A percentile compares a stretch with the other conserved stretches of the same genome.
phyloP scores from a whole-genome alignment of 1,140 invertebrate species.

The Aphaenogaster rudis region DNA sequence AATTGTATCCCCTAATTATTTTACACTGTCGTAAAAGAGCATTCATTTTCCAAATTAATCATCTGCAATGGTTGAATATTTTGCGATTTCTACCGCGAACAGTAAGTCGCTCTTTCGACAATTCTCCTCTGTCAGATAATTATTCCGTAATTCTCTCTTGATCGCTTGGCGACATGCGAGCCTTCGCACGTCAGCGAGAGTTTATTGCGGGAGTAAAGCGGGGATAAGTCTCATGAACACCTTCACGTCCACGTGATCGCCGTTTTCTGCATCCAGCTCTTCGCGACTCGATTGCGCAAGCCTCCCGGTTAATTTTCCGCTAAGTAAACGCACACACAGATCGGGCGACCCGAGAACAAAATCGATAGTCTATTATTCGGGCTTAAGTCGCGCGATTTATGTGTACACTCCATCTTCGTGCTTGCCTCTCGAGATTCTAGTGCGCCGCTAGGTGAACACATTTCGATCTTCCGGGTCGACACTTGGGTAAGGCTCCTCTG shows the following conservation, averaged over 20 bases:
- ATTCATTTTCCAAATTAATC: background rate
- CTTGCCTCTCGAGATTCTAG: conserved; percentile 69
- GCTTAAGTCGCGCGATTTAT: conserved; percentile 81
- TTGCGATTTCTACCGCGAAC: background rate
- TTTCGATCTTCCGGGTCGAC: conserved; percentile 70
- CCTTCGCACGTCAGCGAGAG: conserved; percentile 1
- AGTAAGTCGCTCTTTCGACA: background rate
- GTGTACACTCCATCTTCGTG: conserved; percentile 75
- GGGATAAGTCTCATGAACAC: background rate
- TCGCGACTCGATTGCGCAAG: background rate
- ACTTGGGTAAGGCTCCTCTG: conserved; percentile 26
- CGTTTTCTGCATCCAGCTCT: conserved; percentile 38
- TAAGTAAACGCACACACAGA: conserved; percentile 78
- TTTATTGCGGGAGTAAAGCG: conserved; percentile 37
- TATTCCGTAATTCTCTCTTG: background rate
- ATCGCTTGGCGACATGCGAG: background rate
- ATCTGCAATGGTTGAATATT: background rate
- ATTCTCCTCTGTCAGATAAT: background rate
- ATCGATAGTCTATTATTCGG: conserved; percentile 84
- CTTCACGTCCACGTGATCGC: background rate
- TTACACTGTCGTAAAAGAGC: background rate
- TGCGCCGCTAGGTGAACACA: conserved; percentile 52
- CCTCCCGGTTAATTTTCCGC: conserved; percentile 80
- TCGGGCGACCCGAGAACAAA: conserved; percentile 63
- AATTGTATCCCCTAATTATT: background rate